These are phyloP conservation scores for Hanleya hanleyi DNA, from an alignment of 2,888 invertebrate genomes.

Conservation along the genomic window DNA sequence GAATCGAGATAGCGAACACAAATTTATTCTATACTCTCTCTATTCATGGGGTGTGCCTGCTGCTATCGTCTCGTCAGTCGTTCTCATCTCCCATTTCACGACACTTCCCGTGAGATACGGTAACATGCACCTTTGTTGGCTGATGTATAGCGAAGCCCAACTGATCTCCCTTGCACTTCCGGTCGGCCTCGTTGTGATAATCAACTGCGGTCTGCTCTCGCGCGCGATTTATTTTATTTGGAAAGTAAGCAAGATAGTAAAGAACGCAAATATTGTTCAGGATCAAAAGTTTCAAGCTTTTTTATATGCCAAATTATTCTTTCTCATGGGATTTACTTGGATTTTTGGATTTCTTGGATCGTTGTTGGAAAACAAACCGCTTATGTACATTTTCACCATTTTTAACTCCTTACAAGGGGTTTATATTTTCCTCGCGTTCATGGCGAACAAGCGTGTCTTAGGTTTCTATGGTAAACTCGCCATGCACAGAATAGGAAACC, in stretches of 20 bases:
- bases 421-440: neutral
- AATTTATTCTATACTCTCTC: neutral
- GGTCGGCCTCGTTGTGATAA: neutral
- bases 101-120: neutral
- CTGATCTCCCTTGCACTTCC: neutral
- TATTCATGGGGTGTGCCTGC: neutral
- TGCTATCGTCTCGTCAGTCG: neutral
- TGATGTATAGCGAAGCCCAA: neutral
- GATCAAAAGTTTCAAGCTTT: neutral
- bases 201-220: neutral
- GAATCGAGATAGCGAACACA: neutral
- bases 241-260: neutral
- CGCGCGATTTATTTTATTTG: neutral
- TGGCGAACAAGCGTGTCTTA: neutral
- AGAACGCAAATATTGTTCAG: neutral
- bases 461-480: neutral
- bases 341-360: neutral
- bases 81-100: neutral
- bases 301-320: neutral
- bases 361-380: neutral
- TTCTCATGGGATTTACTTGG: conserved; percentile 7
- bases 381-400: conserved; percentile 1
- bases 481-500: neutral
- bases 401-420: neutral
- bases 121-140: neutral